Conservation (phyloP, 2,888 invertebrate genomes). For the Ptycholaimellus sp. region DNA sequence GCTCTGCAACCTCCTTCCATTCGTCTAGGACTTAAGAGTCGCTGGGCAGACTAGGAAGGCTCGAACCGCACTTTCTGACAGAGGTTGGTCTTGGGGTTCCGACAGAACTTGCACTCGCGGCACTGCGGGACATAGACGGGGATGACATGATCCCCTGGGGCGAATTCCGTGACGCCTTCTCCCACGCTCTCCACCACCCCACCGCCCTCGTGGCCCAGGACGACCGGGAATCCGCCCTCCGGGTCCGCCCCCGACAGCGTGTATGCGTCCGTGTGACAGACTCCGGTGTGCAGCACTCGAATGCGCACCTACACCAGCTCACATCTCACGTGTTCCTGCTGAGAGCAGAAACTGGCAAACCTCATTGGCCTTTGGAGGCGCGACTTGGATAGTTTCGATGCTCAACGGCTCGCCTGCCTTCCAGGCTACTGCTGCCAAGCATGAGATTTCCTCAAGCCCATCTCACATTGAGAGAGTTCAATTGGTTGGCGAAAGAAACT, state of each 20-base stretch:
- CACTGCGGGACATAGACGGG: conserved; percentile 92
- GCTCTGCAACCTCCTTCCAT: conserved; percentile 10
- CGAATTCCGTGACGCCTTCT: conserved; percentile 58
- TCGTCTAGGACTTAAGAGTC: not conserved
- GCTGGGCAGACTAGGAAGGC: not conserved
- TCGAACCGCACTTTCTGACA: conserved; percentile 59
- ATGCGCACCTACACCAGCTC: conserved; percentile 22
- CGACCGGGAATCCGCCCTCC: conserved; percentile 67
- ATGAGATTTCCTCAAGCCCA: conserved; percentile 46
- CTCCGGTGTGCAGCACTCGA: conserved; percentile 50
- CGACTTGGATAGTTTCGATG: conserved; percentile 74
- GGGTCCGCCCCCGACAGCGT: conserved; percentile 47
- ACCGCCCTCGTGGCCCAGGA: conserved; percentile 78
- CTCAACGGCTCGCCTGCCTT: conserved; percentile 60
- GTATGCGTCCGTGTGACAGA: conserved; percentile 80
- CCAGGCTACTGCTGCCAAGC: conserved; percentile 91
- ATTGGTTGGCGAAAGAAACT: not conserved
- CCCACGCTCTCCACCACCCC: conserved; percentile 93
- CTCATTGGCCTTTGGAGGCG: conserved; percentile 74
- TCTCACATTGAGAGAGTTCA: not conserved
- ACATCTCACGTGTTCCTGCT: too few species aligned
- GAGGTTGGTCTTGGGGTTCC: conserved; percentile 77
- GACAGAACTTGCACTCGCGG: conserved; percentile 80
- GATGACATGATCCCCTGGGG: conserved; percentile 79
- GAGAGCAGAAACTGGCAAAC: too few species aligned